phyloP scores from a whole-genome alignment of 92 coral and sea anemone species.

The Micromussa lordhowensis region DNA sequence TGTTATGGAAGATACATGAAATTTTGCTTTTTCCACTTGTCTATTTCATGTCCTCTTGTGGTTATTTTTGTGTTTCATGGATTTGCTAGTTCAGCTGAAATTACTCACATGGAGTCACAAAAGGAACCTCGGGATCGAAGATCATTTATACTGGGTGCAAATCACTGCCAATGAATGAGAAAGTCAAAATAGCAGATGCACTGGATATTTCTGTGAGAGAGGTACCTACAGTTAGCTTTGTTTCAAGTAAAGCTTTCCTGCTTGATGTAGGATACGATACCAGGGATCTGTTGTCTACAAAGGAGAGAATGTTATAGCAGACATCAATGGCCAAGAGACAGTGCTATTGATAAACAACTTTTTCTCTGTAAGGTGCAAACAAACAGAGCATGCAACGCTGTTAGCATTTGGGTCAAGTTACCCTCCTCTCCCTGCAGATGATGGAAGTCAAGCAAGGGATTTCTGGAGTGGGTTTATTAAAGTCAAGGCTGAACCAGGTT shows the following conservation, averaged over 20 bases:
- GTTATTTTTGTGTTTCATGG: neutral
- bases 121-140: conserved; percentile 33
- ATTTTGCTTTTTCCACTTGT: no score
- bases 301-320: conserved; percentile 54
- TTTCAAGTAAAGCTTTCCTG: conserved; percentile 52
- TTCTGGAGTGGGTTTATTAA: conserved; percentile 64
- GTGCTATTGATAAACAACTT: conserved; percentile 49
- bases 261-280: conserved; percentile 41
- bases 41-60: no score
- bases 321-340: conserved; percentile 41
- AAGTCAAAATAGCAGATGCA: conserved; percentile 48
- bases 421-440: conserved; percentile 32
- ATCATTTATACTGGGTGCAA: conserved; percentile 51
- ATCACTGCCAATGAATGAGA: conserved; percentile 41
- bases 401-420: conserved; percentile 49
- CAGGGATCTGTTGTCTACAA: conserved; percentile 51
- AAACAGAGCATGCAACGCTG: conserved; percentile 46
- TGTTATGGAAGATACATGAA: no score
- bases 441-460: conserved; percentile 46
- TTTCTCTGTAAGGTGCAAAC: conserved; percentile 53
- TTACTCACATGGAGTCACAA: conserved; percentile 24
- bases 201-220: conserved; percentile 33
- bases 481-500: conserved; percentile 34
- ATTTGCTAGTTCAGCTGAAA: conserved; percentile 45
- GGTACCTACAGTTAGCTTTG: conserved; percentile 48